Evolutionary conservation across 2,113 vertebrate species (phyloP), one percentile per base, ranked within the genome.

Genomic region (Thryonomys swinderianus): DNA sequence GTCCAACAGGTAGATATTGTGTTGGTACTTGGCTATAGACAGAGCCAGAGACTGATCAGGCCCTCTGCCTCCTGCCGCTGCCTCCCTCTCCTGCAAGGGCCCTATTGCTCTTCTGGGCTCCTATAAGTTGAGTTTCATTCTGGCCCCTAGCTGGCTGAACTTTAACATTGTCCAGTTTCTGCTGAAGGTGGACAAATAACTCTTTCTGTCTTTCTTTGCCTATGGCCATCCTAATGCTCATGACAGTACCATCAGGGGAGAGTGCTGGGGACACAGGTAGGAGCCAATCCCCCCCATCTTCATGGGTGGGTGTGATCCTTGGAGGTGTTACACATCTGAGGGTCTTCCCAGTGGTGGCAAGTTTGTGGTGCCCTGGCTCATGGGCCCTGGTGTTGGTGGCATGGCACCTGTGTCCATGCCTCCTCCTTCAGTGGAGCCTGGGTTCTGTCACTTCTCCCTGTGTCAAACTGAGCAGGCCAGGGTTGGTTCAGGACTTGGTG

Each of bases 41-140:
- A 3, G 66, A 59, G 25, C 3, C 3, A 0, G 16, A 32, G 55
- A 5, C 34, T 85, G 5, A 5, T 6, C 27, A 3, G 0, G 0
- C 7, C 14, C 1, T 61, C 12, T 4, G 16, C 23, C 9, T 61
- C 10, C 21, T n/a, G 40, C 10, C 3, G 0, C 12, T 1, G 1
- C 18, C 62, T 2, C 1, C 20, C 20, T 30, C 25, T 51, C 12
- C 64, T 32, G 48, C 20, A 1, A 42, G 17, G 48, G 21, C 66
- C 67, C 0, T 2, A 12, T 3, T 21, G 25, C 64, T 34, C 1
- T 51, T 16, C 1, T 42, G n/a, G 55, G 82, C 13, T 67, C 4
- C 0, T 51, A 4, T 57, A 8, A 37, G 40, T 51, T 32, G 59
- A 16, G n/a, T 66, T 74, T 71, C 27, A 42, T 40, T 11, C 45